A percentile compares a stretch with the other conserved stretches of the same genome.
These are phyloP conservation scores for Oryzias melastigma DNA, from an alignment of 2,113 vertebrate species.

Conservation along the genomic window DNA sequence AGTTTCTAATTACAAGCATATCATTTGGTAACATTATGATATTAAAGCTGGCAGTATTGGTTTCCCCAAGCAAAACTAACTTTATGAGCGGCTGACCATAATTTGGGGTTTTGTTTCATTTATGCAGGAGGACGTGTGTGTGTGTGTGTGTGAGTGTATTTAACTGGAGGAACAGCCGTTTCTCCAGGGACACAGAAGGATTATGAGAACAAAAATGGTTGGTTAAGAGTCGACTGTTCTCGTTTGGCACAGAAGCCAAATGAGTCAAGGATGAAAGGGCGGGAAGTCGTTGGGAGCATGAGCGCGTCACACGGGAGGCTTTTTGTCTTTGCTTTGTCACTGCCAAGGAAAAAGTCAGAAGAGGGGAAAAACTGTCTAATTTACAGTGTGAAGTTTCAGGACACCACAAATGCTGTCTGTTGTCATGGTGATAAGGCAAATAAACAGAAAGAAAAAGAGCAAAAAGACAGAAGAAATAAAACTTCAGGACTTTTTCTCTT, in stretches of 20 bases:
- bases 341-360: background rate
- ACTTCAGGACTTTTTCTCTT: no score
- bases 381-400: conserved; percentile 25
- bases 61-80: conserved; percentile 79
- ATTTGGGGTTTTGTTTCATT: conserved; percentile 71
- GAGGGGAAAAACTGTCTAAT: background rate
- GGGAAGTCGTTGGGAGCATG: conserved; percentile 39
- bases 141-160: conserved; percentile 21
- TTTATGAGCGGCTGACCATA: conserved; percentile 78
- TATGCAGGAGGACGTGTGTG: conserved; percentile 36
- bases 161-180: conserved; percentile 32
- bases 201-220: conserved; percentile 34
- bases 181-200: conserved; percentile 41
- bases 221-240: conserved; percentile 60
- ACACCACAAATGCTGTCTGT: conserved; percentile 26
- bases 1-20: conserved; percentile 77
- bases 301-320: conserved; percentile 39
- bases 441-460: conserved; percentile 42
- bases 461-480: background rate
- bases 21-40: conserved; percentile 77
- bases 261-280: conserved; percentile 41
- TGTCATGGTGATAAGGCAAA: conserved; percentile 46
- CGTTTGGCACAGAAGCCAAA: conserved; percentile 55
- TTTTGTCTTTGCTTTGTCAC: conserved; percentile 38
- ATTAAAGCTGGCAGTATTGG: conserved; percentile 79